phyloP scores from a whole-genome alignment of 2,888 invertebrate genomes.

The Heliconius cydno region DNA sequence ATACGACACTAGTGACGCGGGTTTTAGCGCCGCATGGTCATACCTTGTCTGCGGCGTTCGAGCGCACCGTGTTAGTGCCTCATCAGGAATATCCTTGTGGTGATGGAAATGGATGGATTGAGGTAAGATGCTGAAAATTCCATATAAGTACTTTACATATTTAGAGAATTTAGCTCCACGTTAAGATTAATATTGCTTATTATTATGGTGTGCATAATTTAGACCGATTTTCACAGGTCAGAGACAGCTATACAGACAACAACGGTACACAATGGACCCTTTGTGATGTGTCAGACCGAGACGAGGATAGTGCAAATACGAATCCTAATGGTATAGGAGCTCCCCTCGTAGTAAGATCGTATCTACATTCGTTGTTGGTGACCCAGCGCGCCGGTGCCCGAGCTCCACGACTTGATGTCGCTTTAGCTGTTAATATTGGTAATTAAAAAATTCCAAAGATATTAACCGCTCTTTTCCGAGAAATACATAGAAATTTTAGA shows the following conservation, averaged over 20 bases:
- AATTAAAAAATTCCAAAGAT: background rate
- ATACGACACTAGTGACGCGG: constrained; percentile 58
- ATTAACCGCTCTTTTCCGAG: too few species aligned
- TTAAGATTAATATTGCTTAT: too few species aligned
- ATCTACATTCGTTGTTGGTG: constrained; percentile 86
- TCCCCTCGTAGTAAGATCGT: constrained; percentile 85
- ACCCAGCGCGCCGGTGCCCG: constrained; percentile 74
- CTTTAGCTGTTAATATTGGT: constrained; percentile 84
- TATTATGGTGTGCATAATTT: too few species aligned
- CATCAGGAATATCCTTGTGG: constrained; percentile 66
- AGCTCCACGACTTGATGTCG: constrained; percentile 84
- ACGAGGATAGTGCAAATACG: background rate
- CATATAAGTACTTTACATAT: too few species aligned
- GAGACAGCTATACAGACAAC: constrained; percentile 87
- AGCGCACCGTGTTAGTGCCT: constrained; percentile 56
- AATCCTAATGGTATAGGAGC: constrained; percentile 55
- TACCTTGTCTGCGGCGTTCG: constrained; percentile 65
- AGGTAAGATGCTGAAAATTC: constrained; percentile 62
- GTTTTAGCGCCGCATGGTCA: constrained; percentile 69
- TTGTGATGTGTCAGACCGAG: constrained; percentile 68
- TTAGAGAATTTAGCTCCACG: too few species aligned
- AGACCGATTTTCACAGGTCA: constrained; percentile 66
- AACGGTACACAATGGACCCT: constrained; percentile 88
- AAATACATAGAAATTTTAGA: too few species aligned
- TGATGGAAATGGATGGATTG: constrained; percentile 77